phyloP scores from a whole-genome alignment of 30 jellyfish, hydroid and myxozoan species.

The Rhopilema esculentum region DNA sequence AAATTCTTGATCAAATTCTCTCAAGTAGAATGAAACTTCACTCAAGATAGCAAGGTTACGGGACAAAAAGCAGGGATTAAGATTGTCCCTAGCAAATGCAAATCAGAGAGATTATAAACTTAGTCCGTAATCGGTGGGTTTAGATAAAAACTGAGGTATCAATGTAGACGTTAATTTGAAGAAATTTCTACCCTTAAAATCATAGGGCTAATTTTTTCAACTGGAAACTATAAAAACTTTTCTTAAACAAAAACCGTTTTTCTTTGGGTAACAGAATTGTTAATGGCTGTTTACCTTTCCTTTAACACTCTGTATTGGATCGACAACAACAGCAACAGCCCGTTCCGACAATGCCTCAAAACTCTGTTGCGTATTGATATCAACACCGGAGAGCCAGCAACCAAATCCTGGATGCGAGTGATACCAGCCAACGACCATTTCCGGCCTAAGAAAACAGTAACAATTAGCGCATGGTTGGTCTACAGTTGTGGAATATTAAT shows the following conservation, averaged over 20 bases:
- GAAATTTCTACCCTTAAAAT: no score
- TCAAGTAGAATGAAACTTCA: no score
- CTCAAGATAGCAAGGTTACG: no score
- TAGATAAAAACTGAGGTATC: no score
- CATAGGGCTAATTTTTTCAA: no score
- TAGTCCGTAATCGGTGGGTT: no score
- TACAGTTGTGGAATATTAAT: neutral
- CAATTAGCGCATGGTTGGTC: neutral
- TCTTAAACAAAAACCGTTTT: neutral
- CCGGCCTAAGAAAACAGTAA: conserved; percentile 79
- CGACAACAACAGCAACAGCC: conserved; percentile 99
- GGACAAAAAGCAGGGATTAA: no score
- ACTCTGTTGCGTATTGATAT: conserved; percentile 98
- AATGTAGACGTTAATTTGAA: no score
- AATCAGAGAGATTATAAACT: no score
- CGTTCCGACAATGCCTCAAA: conserved; percentile 98
- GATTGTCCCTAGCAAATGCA: no score
- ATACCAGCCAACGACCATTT: conserved; percentile 99
- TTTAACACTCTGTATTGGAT: conserved; percentile 98
- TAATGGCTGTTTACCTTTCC: conserved; percentile 83
- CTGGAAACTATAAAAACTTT: no score
- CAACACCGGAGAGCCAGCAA: conserved; percentile 99
- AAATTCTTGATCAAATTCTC: no score
- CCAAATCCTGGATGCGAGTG: conserved; percentile 99
- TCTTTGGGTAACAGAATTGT: neutral